Evolutionary conservation across 2,888 invertebrate species (phyloP).

Genomic region (Zhengitettix transpicula): DNA sequence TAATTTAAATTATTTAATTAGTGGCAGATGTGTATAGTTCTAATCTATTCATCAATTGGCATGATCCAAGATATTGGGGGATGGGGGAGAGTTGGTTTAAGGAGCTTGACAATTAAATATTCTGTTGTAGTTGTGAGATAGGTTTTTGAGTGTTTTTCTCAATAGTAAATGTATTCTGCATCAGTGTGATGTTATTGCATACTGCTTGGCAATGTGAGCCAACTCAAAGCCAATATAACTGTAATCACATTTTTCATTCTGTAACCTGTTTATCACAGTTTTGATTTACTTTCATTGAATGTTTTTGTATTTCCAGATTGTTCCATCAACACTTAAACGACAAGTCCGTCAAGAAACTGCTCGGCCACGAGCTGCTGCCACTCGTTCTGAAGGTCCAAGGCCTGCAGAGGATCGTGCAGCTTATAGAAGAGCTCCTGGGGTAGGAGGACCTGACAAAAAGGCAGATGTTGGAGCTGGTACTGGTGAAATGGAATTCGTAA

Average conservation of each 20-base stretch:
- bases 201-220: no score
- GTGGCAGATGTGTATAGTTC: no score
- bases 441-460: conserved; percentile 70
- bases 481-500: conserved; percentile 76
- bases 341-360: conserved; percentile 74
- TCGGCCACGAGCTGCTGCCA: conserved; percentile 54
- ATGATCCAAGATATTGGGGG: no score
- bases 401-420: conserved; percentile 68
- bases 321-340: conserved; percentile 91
- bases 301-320: conserved; percentile 42
- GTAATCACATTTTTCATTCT: neutral
- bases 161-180: no score
- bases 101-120: no score
- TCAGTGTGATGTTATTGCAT: no score
- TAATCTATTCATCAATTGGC: no score
- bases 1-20: no score
- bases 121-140: no score
- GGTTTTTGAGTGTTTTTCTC: no score
- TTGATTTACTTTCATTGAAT: neutral
- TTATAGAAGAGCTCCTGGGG: conserved; percentile 62
- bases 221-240: no score
- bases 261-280: neutral
- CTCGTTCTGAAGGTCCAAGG: conserved; percentile 48
- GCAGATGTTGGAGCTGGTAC: conserved; percentile 93
- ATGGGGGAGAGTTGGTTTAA: no score